phyloP scores from a whole-genome alignment of 2,888 invertebrate genomes.

The Hipparchia semele region DNA sequence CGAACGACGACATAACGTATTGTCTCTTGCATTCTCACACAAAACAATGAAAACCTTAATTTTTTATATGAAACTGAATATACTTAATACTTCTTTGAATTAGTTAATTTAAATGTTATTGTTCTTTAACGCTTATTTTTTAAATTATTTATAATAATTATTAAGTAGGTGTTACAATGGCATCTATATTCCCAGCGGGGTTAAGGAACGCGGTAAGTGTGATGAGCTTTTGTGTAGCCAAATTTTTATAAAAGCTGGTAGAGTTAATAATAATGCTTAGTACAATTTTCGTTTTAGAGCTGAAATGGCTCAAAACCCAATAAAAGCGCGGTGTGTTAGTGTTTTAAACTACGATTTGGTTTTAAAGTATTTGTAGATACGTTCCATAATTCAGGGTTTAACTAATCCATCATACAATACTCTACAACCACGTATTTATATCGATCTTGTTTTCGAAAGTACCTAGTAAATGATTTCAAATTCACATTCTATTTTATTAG shows the following conservation, averaged over 20 bases:
- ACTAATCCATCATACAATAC: no score
- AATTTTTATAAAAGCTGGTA: constrained; percentile 5
- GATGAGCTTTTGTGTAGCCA: background rate
- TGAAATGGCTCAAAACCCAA: background rate
- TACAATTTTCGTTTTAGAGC: background rate
- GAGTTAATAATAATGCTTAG: background rate
- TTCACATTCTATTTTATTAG: background rate
- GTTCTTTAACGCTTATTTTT: background rate
- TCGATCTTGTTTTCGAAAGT: no score
- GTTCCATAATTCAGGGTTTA: no score
- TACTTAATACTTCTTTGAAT: background rate
- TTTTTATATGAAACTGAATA: constrained; percentile 1
- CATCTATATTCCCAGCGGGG: constrained; percentile 68
- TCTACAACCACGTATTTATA: no score
- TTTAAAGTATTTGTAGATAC: no score
- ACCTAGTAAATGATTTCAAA: background rate
- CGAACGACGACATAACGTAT: constrained; percentile 28
- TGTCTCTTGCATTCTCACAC: constrained; percentile 34
- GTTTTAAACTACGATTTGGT: background rate
- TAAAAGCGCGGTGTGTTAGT: background rate
- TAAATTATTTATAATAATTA: background rate
- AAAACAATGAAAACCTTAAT: constrained; percentile 26
- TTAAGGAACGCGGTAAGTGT: constrained; percentile 67
- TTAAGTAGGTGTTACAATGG: constrained; percentile 51
- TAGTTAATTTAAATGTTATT: constrained; percentile 8